Conservation (phyloP, 1,140 invertebrate genomes). For the Drosophila pallidifrons region DNA sequence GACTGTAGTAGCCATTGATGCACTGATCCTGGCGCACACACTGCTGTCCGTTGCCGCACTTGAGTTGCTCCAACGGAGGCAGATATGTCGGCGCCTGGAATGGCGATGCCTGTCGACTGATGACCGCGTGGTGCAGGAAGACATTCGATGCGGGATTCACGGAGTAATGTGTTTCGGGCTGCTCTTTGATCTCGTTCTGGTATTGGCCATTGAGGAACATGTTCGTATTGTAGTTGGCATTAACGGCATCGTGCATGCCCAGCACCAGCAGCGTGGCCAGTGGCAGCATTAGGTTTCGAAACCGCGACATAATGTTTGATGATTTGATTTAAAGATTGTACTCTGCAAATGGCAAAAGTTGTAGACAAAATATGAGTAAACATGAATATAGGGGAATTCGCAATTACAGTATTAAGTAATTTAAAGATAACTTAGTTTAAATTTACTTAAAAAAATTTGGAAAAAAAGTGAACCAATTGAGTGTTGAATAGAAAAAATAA, state of each 20-base stretch:
- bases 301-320: slow-evolving; percentile 45
- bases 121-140: slow-evolving; percentile 77
- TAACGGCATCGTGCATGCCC: slow-evolving; percentile 20
- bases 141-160: slow-evolving; percentile 71
- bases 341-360: slow-evolving; percentile 4
- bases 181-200: slow-evolving; percentile 62
- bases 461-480: no score
- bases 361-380: background rate
- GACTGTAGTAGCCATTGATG: slow-evolving; percentile 67
- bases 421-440: no score
- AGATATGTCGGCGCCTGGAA: slow-evolving; percentile 79
- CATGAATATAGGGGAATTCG: no score
- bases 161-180: slow-evolving; percentile 60
- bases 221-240: slow-evolving; percentile 66
- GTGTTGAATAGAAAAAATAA: no score
- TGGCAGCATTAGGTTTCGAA: slow-evolving; percentile 52
- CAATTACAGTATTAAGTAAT: no score
- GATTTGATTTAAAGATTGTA: background rate
- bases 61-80: slow-evolving; percentile 73
- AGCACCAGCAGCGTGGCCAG: slow-evolving; percentile 49
- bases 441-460: no score
- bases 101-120: slow-evolving; percentile 74
- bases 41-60: slow-evolving; percentile 71
- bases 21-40: slow-evolving; percentile 73
- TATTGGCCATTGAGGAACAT: slow-evolving; percentile 83